Base-by-base conservation (phyloP, 1,140 invertebrate species). In the Colletes gigas region DNA sequence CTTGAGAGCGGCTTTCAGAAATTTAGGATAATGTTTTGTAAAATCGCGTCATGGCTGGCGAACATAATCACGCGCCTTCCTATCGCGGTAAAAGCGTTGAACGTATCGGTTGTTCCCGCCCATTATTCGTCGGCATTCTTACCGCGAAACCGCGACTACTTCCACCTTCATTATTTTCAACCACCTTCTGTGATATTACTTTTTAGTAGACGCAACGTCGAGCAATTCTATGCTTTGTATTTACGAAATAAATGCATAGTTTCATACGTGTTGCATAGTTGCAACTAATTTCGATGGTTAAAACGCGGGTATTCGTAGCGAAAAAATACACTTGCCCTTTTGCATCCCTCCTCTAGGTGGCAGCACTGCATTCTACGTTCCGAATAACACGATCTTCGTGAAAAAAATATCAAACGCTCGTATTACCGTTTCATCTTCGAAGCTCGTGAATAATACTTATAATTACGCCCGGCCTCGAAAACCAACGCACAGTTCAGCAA, bases 41-140 rank as follows among this genome's bases (percentile, higher is more conserved):
- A 85, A 62, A 55, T 63, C 59, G 57, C 59, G 59, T 77, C 59
- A 75, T 19, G 19, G 55, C 57, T 66, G 44, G 54, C 54, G 59
- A 71, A 60, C 59, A 44, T 73, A 65, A 77, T 83, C 66, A 66
- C 59, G 47, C 30, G 52, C 12, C 47, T 66, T 71, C 21, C 19
- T 85, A 85, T 82, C 65, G 47, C n/a, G 52, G 60, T 78, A 85
- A 82, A 85, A 80, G 50, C 62, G 60, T 47, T 17, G 14, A 68
- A 57, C n/a, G 17, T 70, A 81, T 84, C 57, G 44, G 72, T 72
- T 78, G 72, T 72, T 78, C 67, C 60, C 59, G 62, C 41, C 79
- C 55, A 65, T 62, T 66, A 55, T 57, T 66, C 50, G 4, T 1
- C 19, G 6, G n/a, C 47, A 71, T 78, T 78, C 57, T 44, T 41